These are phyloP conservation scores for Drosophila paramelanica DNA, from an alignment of 2,888 invertebrate species.

Conservation along the genomic window DNA sequence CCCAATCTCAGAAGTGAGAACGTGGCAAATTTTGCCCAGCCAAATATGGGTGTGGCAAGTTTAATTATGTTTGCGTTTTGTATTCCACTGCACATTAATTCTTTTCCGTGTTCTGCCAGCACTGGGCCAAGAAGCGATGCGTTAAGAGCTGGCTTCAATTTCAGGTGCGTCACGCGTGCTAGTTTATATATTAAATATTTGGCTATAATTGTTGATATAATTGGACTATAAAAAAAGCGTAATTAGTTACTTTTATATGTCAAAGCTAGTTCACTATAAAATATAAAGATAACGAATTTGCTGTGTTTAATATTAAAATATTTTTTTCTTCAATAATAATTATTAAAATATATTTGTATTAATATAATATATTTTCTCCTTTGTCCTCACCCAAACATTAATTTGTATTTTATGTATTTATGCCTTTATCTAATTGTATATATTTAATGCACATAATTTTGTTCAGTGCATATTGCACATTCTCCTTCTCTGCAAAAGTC, in stretches of 20 bases:
- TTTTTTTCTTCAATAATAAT: too few relatives aligned
- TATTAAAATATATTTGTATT: too few relatives aligned
- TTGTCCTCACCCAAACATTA: too few relatives aligned
- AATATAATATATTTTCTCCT: too few relatives aligned
- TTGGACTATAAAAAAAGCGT: neutral
- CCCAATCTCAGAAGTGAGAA: constrained; percentile 26
- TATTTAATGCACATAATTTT: neutral
- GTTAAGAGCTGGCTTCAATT: constrained; percentile 16
- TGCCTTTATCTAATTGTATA: neutral
- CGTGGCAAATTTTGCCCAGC: constrained; percentile 29
- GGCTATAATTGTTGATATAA: neutral
- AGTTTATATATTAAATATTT: neutral
- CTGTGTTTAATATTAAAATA: too few relatives aligned
- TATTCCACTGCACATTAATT: constrained; percentile 61
- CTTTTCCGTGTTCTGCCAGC: constrained; percentile 50
- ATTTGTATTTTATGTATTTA: too few relatives aligned
- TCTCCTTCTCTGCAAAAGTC: constrained; percentile 25
- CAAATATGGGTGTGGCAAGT: constrained; percentile 70
- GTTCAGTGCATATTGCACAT: constrained; percentile 36
- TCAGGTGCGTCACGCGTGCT: neutral
- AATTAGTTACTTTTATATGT: too few relatives aligned
- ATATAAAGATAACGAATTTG: too few relatives aligned
- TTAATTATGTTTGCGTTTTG: constrained; percentile 79
- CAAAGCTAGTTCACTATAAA: too few relatives aligned
- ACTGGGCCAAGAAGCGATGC: neutral